Evolutionary conservation across 2,888 invertebrate genomes (phyloP).

Genomic region (Hirtodrosophila cameraria): DNA sequence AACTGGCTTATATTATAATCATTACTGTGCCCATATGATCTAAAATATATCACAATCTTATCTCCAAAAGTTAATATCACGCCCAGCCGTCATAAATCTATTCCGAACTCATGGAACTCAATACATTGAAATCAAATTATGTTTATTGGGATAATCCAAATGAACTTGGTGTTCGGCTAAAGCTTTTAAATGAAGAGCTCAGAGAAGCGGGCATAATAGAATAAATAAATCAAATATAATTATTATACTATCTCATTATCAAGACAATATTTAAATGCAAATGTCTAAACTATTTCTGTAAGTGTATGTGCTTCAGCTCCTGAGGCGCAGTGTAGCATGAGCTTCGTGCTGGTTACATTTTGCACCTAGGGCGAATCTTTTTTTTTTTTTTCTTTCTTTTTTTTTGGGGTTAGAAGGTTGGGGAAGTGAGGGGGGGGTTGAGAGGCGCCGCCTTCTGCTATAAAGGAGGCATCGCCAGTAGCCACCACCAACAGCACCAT

Average conservation of each 20-base stretch:
- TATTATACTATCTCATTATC: no score
- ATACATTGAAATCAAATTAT: conserved; percentile 23
- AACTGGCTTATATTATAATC: no score
- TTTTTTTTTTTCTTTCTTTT: conserved; percentile 12
- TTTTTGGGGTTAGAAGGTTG: neutral
- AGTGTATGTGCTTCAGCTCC: conserved; percentile 26
- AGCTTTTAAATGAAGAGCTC: no score
- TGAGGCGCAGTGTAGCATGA: conserved; percentile 35
- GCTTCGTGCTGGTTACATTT: conserved; percentile 46
- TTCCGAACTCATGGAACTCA: neutral
- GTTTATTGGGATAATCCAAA: conserved; percentile 69
- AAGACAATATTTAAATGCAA: no score
- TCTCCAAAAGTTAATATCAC: no score
- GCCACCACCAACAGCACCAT: no score
- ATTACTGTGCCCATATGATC: no score
- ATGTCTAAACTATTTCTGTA: no score
- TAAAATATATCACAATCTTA: no score
- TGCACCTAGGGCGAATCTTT: conserved; percentile 56
- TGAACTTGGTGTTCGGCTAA: conserved; percentile 72
- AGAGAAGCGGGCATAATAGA: no score
- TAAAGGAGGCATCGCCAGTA: conserved; percentile 8
- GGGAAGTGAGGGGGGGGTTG: neutral
- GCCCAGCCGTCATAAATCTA: no score
- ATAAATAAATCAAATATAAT: no score
- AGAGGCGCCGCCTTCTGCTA: neutral